phyloP scores from a whole-genome alignment of 35 echinoderm and acorn worm genomes.

The Lytechinus pictus region DNA sequence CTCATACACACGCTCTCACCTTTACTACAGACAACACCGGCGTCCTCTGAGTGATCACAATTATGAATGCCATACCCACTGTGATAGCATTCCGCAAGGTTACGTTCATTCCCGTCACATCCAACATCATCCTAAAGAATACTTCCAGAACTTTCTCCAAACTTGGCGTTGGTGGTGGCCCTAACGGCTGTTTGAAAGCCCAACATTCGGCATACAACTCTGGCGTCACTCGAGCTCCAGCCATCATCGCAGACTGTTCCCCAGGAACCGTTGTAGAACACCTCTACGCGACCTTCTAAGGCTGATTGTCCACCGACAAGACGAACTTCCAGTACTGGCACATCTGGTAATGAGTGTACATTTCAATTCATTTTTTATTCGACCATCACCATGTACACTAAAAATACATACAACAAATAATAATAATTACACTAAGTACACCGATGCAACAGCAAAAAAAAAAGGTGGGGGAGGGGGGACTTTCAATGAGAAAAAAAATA shows the following conservation, averaged over 20 bases:
- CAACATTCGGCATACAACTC: neutral
- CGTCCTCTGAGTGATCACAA: neutral
- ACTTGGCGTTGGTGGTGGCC: neutral
- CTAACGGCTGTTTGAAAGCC: neutral
- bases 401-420: no score
- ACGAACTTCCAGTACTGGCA: neutral
- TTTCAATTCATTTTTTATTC: no score
- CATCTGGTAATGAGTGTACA: no score
- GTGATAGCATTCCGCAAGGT: neutral
- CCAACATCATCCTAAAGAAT: neutral
- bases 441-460: no score
- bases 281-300: neutral
- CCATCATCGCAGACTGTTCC: neutral
- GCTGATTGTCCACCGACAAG: neutral
- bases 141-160: neutral
- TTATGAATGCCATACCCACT: neutral
- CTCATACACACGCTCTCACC: neutral
- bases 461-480: no score
- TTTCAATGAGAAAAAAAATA: no score
- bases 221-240: neutral
- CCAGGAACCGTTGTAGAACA: neutral
- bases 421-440: no score
- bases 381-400: no score
- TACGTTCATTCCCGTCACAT: neutral
- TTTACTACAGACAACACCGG: neutral